Percentiles rank a stretch among this genome's conserved stretches.
Conservation (phyloP, 2,113 vertebrate species). For the Tachuris rubrigastra region DNA sequence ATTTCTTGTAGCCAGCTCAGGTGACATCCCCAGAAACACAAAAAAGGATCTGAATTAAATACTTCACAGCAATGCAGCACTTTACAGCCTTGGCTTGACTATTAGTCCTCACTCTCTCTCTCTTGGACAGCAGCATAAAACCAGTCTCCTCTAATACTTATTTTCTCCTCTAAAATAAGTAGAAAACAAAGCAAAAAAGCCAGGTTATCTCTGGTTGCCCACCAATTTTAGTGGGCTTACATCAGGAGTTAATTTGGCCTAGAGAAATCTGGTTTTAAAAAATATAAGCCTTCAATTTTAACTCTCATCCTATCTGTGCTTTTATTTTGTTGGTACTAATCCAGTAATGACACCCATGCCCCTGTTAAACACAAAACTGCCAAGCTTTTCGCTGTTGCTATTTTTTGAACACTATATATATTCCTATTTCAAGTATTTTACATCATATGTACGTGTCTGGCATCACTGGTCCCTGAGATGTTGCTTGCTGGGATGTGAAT, state of each 20-base stretch:
- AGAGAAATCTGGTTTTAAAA: not conserved
- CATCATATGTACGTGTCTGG: not conserved
- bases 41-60: not conserved
- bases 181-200: not conserved
- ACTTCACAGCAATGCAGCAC: conserved; percentile 23
- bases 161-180: not conserved
- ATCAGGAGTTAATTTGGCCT: not conserved
- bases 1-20: not conserved
- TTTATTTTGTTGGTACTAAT: not conserved
- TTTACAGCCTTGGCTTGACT: not conserved
- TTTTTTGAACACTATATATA: not conserved
- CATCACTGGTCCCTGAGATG: not conserved
- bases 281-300: not conserved
- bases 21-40: not conserved
- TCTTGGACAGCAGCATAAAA: not conserved
- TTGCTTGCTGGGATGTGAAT: not conserved
- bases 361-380: not conserved
- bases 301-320: not conserved
- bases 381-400: not conserved
- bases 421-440: not conserved
- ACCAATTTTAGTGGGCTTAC: not conserved
- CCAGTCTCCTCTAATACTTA: not conserved
- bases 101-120: not conserved
- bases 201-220: not conserved
- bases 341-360: not conserved